phyloP scores from a whole-genome alignment of 2,113 vertebrate species.

The Mus musculus region GRCm39 chr3:43956501-43957000 shows the following conservation, averaged over 20 bases:
- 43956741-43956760: slow-evolving; percentile 54
- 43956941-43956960: not conserved
- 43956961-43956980: not conserved
- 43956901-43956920: not conserved
- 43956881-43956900: not conserved
- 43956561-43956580: slow-evolving; percentile 63
- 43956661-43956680: slow-evolving; percentile 57
- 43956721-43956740: slow-evolving; percentile 54
- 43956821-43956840: not conserved
- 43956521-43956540: slow-evolving; percentile 53
- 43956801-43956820: slow-evolving; percentile 47
- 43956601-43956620: slow-evolving; percentile 46
- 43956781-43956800: slow-evolving; percentile 29
- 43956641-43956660: slow-evolving; percentile 36
- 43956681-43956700: slow-evolving; percentile 36
- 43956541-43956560: slow-evolving; percentile 56
- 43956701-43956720: slow-evolving; percentile 30
- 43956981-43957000: not conserved
- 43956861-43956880: not conserved
- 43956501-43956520: not conserved
- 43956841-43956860: not conserved
- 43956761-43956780: slow-evolving; percentile 40
- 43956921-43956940: not conserved
- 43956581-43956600: slow-evolving; percentile 78
- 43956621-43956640: slow-evolving; percentile 63